Evolutionary conservation across 1,140 invertebrate genomes (phyloP).

Genomic region (Trichonephila clavata): DNA sequence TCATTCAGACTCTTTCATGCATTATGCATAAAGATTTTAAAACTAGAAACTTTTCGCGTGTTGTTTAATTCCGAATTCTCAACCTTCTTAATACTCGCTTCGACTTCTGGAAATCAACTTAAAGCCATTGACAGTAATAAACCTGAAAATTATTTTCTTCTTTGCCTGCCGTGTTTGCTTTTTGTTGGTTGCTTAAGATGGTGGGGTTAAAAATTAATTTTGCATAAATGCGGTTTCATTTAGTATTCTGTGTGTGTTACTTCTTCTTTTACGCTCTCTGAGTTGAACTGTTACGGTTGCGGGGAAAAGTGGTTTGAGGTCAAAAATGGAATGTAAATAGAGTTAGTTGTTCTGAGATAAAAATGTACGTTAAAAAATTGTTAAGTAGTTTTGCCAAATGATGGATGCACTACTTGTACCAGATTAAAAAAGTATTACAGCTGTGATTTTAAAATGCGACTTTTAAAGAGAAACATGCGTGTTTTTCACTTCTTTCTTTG

Average conservation of each 20-base stretch:
- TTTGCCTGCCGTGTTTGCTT: constrained; percentile 33
- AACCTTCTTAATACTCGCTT: constrained; percentile 24
- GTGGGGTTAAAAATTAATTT: constrained; percentile 69
- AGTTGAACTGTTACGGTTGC: not conserved
- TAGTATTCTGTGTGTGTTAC: constrained; percentile 48
- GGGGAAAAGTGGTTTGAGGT: not conserved
- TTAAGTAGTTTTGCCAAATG: no score
- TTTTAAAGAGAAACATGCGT: not conserved
- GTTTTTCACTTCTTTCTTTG: not conserved
- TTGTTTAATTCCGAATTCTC: constrained; percentile 44
- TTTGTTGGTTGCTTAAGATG: constrained; percentile 40
- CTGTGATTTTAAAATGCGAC: no score
- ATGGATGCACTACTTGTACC: no score
- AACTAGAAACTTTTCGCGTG: constrained; percentile 21
- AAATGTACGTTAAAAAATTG: no score
- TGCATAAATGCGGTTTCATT: constrained; percentile 70
- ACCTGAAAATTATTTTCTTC: constrained; percentile 62
- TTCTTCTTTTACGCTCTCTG: constrained; percentile 16
- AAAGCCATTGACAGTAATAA: constrained; percentile 66
- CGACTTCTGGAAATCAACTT: constrained; percentile 39
- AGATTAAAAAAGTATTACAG: no score
- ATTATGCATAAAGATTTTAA: constrained; percentile 55
- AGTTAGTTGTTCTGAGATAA: not conserved
- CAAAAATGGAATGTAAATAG: not conserved
- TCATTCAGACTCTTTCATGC: constrained; percentile 26